A percentile compares a stretch with the other conserved stretches of the same genome.
phyloP scores from a whole-genome alignment of 2,797 vertebrate genomes.

The Phoebastria nigripes region DNA sequence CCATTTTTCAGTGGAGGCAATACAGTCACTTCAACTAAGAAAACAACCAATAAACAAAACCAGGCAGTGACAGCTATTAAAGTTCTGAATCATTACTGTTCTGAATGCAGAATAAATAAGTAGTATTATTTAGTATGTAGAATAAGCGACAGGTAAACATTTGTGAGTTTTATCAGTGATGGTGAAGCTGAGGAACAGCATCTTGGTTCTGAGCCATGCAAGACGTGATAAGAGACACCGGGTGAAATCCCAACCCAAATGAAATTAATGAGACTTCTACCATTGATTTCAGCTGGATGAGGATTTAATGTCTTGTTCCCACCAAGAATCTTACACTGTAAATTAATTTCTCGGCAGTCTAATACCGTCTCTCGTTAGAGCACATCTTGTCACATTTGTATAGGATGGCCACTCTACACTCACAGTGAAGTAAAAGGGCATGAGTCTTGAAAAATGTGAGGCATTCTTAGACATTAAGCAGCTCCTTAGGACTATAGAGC shows the following conservation, averaged over 20 bases:
- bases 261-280: background rate
- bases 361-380: background rate
- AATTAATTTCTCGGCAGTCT: background rate
- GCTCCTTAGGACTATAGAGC: background rate
- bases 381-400: background rate
- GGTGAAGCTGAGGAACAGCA: background rate
- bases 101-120: background rate
- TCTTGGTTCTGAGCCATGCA: background rate
- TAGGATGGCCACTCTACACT: background rate
- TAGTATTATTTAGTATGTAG: background rate
- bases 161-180: background rate
- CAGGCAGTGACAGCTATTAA: background rate
- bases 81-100: background rate
- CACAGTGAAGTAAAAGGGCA: background rate
- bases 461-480: background rate
- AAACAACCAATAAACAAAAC: conserved; percentile 31
- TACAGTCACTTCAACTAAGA: background rate
- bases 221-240: background rate
- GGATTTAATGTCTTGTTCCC: background rate
- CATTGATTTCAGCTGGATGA: background rate
- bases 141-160: background rate
- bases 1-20: conserved; percentile 21
- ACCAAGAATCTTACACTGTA: background rate
- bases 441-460: background rate
- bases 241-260: background rate